A percentile compares a stretch with the other conserved stretches of the same genome.
These are phyloP conservation scores for Rhagonycha fulva DNA, from an alignment of 2,888 invertebrate species.

Conservation along the genomic window DNA sequence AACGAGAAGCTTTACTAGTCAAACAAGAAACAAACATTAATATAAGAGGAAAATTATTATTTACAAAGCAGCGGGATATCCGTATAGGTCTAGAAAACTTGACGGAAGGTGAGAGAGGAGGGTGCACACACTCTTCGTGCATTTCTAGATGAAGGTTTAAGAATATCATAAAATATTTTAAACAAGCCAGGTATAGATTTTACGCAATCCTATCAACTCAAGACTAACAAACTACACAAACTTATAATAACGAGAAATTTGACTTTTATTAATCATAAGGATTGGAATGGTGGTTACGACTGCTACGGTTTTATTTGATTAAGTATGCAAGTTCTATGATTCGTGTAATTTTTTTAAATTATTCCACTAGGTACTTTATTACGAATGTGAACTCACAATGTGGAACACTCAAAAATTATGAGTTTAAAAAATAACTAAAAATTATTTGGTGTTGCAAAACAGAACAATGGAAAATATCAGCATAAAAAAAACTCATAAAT, in stretches of 20 bases:
- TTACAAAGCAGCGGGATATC: slow-evolving; percentile 48
- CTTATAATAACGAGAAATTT: slow-evolving; percentile 22
- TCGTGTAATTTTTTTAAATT: neutral
- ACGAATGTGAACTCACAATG: neutral
- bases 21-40: slow-evolving; percentile 48
- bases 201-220: slow-evolving; percentile 30
- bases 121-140: slow-evolving; percentile 40
- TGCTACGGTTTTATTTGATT: neutral
- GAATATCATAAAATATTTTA: slow-evolving; percentile 49
- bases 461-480: too few species aligned
- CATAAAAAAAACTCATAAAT: too few species aligned
- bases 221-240: slow-evolving; percentile 13
- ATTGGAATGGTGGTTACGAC: neutral
- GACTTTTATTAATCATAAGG: slow-evolving; percentile 24
- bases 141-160: slow-evolving; percentile 46
- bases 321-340: neutral
- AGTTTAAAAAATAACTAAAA: too few species aligned
- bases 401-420: too few species aligned
- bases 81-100: slow-evolving; percentile 33
- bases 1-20: slow-evolving; percentile 41
- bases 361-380: neutral
- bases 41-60: slow-evolving; percentile 52
- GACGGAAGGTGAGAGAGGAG: slow-evolving; percentile 30
- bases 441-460: too few species aligned
- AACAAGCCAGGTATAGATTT: slow-evolving; percentile 42